Percentiles rank a stretch among this genome's conserved stretches.
phyloP scores from a whole-genome alignment of 1,140 invertebrate genomes.

The Liolophura sinensis region DNA sequence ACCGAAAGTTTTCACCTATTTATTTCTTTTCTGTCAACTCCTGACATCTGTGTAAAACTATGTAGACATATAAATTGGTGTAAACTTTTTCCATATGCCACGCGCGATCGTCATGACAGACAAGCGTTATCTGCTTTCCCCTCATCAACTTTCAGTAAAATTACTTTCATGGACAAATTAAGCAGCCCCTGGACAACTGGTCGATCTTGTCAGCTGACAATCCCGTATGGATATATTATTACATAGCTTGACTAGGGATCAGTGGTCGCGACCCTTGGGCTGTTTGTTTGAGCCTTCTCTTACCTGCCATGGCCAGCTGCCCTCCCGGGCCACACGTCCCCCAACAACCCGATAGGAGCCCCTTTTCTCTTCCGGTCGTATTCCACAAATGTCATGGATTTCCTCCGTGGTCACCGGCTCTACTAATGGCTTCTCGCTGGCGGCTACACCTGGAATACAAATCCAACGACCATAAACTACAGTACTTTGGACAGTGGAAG shows the following conservation, averaged over 20 bases:
- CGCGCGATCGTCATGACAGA: background rate
- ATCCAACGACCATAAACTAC: no score
- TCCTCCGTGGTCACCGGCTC: slow-evolving; percentile 1
- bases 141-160: background rate
- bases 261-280: no score
- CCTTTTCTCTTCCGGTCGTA: slow-evolving; percentile 16
- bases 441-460: no score
- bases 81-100: background rate
- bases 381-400: slow-evolving; percentile 29
- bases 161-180: background rate
- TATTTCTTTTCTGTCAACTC: no score
- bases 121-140: background rate
- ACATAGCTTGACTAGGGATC: background rate
- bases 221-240: background rate
- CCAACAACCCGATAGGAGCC: slow-evolving; percentile 74
- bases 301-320: slow-evolving; percentile 85
- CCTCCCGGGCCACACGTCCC: slow-evolving; percentile 73
- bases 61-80: no score
- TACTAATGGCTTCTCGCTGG: no score
- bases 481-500: no score
- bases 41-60: no score
- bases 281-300: background rate
- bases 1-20: no score
- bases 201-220: background rate
- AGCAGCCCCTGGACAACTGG: background rate